Conservation (phyloP, 2,888 invertebrate species). For the Hypercompe scribonia region DNA sequence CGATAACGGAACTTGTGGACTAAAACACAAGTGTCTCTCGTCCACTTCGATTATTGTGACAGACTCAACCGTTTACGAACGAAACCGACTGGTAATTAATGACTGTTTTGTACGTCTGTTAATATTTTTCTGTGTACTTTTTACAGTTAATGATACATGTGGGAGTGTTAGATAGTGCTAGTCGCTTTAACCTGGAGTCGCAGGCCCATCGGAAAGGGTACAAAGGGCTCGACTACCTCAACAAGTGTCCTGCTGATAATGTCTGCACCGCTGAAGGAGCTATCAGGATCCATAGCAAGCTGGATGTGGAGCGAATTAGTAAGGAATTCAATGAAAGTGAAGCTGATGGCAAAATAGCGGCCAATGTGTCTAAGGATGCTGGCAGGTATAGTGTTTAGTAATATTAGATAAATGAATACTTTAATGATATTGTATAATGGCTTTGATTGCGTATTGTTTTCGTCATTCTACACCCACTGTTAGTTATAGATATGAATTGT, state of each 20-base stretch:
- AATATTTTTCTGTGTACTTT: not conserved
- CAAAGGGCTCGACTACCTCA: slow-evolving; percentile 81
- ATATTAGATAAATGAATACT: no score
- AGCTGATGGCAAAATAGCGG: slow-evolving; percentile 57
- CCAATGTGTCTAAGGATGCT: slow-evolving; percentile 86
- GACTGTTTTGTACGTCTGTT: not conserved
- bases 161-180: slow-evolving; percentile 90
- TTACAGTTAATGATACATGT: slow-evolving; percentile 91
- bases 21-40: no score
- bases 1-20: no score
- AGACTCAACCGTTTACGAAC: not conserved
- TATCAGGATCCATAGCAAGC: slow-evolving; percentile 79
- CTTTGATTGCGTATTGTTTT: no score
- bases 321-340: slow-evolving; percentile 74
- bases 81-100: not conserved
- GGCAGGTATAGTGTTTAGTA: slow-evolving; percentile 79
- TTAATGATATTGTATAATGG: no score
- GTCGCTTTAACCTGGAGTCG: slow-evolving; percentile 89
- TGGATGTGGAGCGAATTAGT: slow-evolving; percentile 83
- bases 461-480: no score
- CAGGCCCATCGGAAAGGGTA: slow-evolving; percentile 88
- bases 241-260: slow-evolving; percentile 77
- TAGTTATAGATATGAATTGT: no score
- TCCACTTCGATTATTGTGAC: no score
- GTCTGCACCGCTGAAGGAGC: slow-evolving; percentile 71